Conservation (phyloP, 2,797 vertebrate species). For the Alfaro cultratus region DNA sequence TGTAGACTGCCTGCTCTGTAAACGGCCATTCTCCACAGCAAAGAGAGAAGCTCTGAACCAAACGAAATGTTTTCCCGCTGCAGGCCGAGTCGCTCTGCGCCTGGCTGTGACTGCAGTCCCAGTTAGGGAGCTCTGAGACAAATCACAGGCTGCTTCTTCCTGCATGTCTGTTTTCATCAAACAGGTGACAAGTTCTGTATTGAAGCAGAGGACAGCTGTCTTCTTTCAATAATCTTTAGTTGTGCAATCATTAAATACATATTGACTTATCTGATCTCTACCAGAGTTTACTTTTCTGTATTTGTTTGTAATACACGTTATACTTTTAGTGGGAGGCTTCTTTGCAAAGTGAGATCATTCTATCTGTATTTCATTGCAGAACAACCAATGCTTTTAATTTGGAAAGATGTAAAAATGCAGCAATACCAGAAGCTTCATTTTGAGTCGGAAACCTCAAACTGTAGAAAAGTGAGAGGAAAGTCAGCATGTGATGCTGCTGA, state of each 20-base stretch:
- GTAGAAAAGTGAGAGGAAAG: slow-evolving; percentile 13
- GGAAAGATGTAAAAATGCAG: neutral
- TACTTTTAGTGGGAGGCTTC: neutral
- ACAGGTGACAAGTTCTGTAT: neutral
- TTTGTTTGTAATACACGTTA: neutral
- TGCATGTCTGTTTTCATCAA: neutral
- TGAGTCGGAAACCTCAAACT: neutral
- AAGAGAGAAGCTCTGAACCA: neutral
- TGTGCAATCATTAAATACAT: neutral
- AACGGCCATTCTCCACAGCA: no score
- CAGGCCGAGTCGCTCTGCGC: neutral
- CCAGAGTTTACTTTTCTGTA: neutral
- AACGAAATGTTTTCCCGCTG: neutral
- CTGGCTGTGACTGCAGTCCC: neutral
- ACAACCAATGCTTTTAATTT: neutral
- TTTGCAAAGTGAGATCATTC: neutral
- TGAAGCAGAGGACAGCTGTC: neutral
- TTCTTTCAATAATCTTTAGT: neutral
- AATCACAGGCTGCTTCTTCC: neutral
- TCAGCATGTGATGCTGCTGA: neutral
- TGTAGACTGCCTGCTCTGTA: no score
- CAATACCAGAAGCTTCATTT: neutral
- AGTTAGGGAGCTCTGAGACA: neutral
- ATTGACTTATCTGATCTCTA: neutral
- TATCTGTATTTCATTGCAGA: neutral